Base-by-base conservation (phyloP, 2,113 vertebrate species). In the Piprites chloris region DNA sequence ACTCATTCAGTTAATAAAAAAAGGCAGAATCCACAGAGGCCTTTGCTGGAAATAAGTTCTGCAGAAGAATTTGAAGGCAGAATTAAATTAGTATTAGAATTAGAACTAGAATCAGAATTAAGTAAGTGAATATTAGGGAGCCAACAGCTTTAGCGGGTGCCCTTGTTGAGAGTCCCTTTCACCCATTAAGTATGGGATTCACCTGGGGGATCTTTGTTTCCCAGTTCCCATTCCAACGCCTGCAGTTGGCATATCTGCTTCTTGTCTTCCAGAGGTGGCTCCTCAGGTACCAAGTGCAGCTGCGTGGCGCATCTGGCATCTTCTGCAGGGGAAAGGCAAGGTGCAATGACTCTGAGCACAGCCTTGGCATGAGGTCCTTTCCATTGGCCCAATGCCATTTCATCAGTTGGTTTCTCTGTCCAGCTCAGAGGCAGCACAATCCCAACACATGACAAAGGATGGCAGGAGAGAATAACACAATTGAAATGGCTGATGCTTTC, bases 11-110 rank as follows among this genome's bases (percentile, higher is more conserved):
- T 82, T 91, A 81, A 89, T 76, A 85, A 44, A 85, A 87, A 90
- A 89, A 87, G 74, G 53, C 46, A 84, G 76, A 94, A 81, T 92
- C 80, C 83, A 71, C 67, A 90, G 86, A 93, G 73, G 59, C 19
- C 53, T 77, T 26, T 52, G 39, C 63, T 92, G 42, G 42, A 92
- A 95, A 85, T 67, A 88, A 84, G 27, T 86, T 94, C 47, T 92
- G 79, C 68, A 84, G 59, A 74, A 47, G 44, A 93, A 92, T 86
- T 93, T 83, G 76, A 93, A 69, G 72, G 58, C 90, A 16, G 52
- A 92, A 90, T 94, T 92, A 83, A 80, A 93, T 94, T 66, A 76
- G 35, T 83, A 56, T 76, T 68, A 85, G 74, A 74, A 89, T 95
- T 93, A 93, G 32, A 90, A 35, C 15, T 65, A 83, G 44, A 69